A percentile compares a stretch with the other conserved stretches of the same genome.
These are phyloP conservation scores for Acleris sparsana DNA, from an alignment of 2,888 invertebrate species.

Conservation along the genomic window DNA sequence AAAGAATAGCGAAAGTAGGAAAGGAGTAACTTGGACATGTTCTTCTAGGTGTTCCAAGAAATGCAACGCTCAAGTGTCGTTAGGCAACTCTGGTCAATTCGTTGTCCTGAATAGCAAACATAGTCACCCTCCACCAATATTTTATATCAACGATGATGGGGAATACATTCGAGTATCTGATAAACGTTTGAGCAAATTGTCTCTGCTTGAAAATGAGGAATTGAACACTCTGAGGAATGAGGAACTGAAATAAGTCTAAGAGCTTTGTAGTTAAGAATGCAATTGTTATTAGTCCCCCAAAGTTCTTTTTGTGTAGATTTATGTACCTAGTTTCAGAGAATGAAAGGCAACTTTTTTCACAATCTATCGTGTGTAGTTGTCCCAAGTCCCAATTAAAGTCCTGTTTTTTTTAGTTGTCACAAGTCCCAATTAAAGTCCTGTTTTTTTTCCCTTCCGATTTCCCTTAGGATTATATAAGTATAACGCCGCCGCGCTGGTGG, in stretches of 20 bases:
- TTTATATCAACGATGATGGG: slow-evolving; percentile 61
- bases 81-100: slow-evolving; percentile 56
- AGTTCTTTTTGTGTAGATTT: too few species aligned
- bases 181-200: slow-evolving; percentile 40
- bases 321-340: too few species aligned
- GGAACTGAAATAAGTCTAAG: background rate
- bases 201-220: slow-evolving; percentile 2
- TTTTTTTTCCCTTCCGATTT: too few species aligned
- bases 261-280: too few species aligned
- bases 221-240: background rate
- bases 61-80: slow-evolving; percentile 62
- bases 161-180: slow-evolving; percentile 57
- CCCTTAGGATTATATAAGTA: too few species aligned
- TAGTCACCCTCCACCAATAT: slow-evolving; percentile 65
- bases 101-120: slow-evolving; percentile 55
- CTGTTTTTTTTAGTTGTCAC: too few species aligned
- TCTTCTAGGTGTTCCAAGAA: slow-evolving; percentile 68
- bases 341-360: too few species aligned
- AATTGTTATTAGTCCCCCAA: too few species aligned
- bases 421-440: too few species aligned
- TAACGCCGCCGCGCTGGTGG: too few species aligned
- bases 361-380: too few species aligned
- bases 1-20: slow-evolving; percentile 58
- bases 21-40: slow-evolving; percentile 62
- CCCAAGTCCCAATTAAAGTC: too few species aligned